phyloP scores from a whole-genome alignment of 2,113 vertebrate genomes.

The Oncorhynchus kisutch region DNA sequence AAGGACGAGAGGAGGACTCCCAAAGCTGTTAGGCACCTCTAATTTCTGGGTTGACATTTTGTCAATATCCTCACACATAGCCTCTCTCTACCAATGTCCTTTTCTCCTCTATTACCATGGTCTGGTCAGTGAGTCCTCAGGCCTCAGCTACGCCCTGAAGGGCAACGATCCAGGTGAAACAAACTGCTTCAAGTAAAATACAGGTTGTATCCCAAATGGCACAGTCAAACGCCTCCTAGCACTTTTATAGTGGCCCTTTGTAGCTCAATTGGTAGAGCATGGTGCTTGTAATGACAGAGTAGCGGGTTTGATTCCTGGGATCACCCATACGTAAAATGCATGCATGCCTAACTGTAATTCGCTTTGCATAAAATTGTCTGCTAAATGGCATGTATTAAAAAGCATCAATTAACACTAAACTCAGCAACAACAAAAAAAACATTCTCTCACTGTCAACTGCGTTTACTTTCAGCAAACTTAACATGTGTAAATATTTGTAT shows the following conservation, averaged over 20 bases:
- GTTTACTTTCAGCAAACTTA: too few relatives aligned
- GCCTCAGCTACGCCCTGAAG: conserved; percentile 29
- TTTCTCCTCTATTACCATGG: conserved; percentile 53
- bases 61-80: conserved; percentile 59
- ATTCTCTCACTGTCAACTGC: too few relatives aligned
- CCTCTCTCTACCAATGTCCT: conserved; percentile 42
- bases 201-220: background rate
- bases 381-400: too few relatives aligned
- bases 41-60: conserved; percentile 67
- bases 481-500: too few relatives aligned
- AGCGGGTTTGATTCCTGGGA: too few relatives aligned
- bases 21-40: conserved; percentile 41
- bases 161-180: conserved; percentile 38
- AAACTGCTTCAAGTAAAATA: conserved; percentile 14
- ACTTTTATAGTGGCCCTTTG: too few relatives aligned
- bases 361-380: too few relatives aligned
- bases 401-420: too few relatives aligned
- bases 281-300: too few relatives aligned
- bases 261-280: background rate
- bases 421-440: too few relatives aligned
- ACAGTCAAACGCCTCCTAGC: background rate
- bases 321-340: too few relatives aligned
- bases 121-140: conserved; percentile 17
- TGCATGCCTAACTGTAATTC: too few relatives aligned
- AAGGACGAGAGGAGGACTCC: conserved; percentile 25